Percentiles rank a stretch among this genome's conserved stretches.
Evolutionary conservation across 92 coral and sea anemone species (phyloP).

Genomic region (Palythoa heliodiscus): DNA sequence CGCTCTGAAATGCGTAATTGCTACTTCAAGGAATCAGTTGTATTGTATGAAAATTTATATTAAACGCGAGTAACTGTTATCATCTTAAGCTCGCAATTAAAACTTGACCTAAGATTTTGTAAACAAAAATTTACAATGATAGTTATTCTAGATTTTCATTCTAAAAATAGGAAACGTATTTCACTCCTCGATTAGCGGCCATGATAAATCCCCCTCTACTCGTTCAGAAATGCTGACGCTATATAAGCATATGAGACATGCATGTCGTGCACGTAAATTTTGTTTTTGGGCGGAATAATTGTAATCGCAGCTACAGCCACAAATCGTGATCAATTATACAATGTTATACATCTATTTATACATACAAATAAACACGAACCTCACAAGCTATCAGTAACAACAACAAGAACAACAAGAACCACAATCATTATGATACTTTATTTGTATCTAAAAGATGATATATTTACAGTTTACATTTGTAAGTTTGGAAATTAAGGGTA

Average conservation of each 20-base stretch:
- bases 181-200: neutral
- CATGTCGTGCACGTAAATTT: neutral
- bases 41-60: too few relatives aligned
- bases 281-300: neutral
- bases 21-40: too few relatives aligned
- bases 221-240: too few relatives aligned
- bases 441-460: too few relatives aligned
- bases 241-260: neutral
- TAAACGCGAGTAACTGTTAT: neutral
- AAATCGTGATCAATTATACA: neutral
- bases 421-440: too few relatives aligned
- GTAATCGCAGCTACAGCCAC: neutral
- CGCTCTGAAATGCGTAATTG: too few relatives aligned
- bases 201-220: too few relatives aligned
- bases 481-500: too few relatives aligned
- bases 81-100: neutral
- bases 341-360: neutral
- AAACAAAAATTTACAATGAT: neutral
- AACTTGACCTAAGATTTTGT: neutral
- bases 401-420: too few relatives aligned
- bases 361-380: neutral
- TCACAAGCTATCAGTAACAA: too few relatives aligned
- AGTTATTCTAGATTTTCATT: neutral
- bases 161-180: slow-evolving; percentile 11
- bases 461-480: too few relatives aligned